These are phyloP conservation scores for Eugnorisma glareosa DNA, from an alignment of 2,888 invertebrate genomes.

Conservation along the genomic window DNA sequence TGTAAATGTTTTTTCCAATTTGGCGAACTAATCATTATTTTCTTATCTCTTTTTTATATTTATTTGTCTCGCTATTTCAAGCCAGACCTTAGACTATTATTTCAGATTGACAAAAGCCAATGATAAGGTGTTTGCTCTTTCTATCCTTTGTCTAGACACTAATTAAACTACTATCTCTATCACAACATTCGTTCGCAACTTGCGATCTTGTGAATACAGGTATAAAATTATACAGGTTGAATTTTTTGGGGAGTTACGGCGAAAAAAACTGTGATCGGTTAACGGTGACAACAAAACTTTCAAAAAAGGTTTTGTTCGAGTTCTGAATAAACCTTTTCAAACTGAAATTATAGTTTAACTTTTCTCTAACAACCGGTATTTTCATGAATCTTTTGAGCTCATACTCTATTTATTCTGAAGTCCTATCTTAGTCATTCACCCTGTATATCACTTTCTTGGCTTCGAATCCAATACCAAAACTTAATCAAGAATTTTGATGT, in stretches of 20 bases:
- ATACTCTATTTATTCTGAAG: not conserved
- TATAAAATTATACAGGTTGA: not conserved
- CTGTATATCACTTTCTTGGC: not conserved
- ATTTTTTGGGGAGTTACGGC: not conserved
- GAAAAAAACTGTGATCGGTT: not conserved
- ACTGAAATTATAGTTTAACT: not conserved
- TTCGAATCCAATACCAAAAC: conserved; percentile 31
- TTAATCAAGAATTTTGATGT: conserved; percentile 65
- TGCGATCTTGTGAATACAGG: not conserved
- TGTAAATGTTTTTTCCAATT: conserved; percentile 41
- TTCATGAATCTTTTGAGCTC: not conserved
- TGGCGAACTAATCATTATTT: conserved; percentile 15
- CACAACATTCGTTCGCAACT: conserved; percentile 15
- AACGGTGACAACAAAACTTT: not conserved
- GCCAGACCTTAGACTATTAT: conserved; percentile 35
- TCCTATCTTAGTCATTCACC: not conserved
- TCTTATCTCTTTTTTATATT: conserved; percentile 33
- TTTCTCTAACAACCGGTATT: not conserved
- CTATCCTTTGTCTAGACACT: conserved; percentile 28
- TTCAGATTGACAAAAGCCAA: conserved; percentile 51
- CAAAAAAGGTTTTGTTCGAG: not conserved
- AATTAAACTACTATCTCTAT: conserved; percentile 53
- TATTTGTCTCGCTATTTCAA: conserved; percentile 36
- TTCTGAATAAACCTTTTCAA: not conserved
- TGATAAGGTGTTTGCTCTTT: conserved; percentile 32